Evolutionary conservation across 2,888 invertebrate species (phyloP).

Genomic region (Mesopsocus fuscifrons): DNA sequence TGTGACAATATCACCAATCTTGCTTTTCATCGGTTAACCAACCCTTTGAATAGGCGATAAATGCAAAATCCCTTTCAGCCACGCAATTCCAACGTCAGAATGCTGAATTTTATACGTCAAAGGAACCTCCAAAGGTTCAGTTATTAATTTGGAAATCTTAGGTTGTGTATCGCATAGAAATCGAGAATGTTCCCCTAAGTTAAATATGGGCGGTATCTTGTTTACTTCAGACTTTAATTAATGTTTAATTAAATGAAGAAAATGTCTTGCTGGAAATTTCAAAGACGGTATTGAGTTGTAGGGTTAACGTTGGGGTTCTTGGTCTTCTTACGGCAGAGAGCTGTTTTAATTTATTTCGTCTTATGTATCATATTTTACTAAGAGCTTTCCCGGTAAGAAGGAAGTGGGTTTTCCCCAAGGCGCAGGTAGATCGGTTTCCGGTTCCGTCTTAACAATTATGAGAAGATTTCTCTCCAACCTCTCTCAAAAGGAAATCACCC

Average conservation of each 20-base stretch:
- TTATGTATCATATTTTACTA: slow-evolving; percentile 6
- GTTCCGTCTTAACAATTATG: no score
- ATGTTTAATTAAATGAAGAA: slow-evolving; percentile 10
- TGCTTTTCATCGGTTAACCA: no score
- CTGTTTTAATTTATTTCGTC: slow-evolving; percentile 10
- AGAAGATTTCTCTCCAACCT: no score
- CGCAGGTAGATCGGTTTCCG: no score
- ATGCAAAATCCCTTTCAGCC: no score
- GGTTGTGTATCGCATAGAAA: slow-evolving; percentile 5
- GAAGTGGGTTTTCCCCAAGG: not conserved
- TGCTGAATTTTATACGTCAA: not conserved
- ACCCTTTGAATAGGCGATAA: no score
- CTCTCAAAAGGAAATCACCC: no score
- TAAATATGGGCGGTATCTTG: not conserved
- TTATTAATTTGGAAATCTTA: slow-evolving; percentile 9
- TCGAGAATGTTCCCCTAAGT: not conserved
- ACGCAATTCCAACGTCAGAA: not conserved
- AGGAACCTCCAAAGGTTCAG: not conserved
- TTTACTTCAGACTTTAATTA: slow-evolving; percentile 6
- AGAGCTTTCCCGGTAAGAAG: not conserved
- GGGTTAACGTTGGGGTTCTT: not conserved
- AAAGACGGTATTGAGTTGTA: not conserved
- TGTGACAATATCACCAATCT: no score
- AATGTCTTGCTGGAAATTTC: slow-evolving; percentile 2
- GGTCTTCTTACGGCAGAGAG: not conserved